phyloP scores from a whole-genome alignment of 2,113 vertebrate species.

The Helogale parvula region DNA sequence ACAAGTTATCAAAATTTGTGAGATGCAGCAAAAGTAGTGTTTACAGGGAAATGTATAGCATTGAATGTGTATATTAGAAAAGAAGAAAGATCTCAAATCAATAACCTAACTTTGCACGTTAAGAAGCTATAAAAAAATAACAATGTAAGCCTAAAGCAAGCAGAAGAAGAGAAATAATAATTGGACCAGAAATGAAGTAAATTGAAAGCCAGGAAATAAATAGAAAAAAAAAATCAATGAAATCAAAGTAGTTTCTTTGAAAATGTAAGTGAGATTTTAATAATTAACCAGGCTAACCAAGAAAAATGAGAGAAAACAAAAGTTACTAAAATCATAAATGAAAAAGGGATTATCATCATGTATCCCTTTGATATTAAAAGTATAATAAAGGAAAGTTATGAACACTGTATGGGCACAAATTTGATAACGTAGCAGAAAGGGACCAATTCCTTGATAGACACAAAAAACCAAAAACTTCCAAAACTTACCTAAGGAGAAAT shows the following conservation, averaged over 20 bases:
- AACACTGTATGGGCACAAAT: neutral
- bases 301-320: neutral
- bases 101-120: neutral
- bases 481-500: neutral
- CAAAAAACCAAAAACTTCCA: neutral
- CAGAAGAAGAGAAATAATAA: neutral
- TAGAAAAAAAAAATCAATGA: neutral
- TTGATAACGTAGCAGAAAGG: neutral
- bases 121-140: neutral
- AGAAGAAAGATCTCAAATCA: neutral
- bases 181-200: neutral
- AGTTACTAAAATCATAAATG: neutral
- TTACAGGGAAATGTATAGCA: neutral
- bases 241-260: neutral
- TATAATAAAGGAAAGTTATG: neutral
- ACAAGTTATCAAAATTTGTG: neutral
- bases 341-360: neutral
- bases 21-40: neutral
- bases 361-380: neutral
- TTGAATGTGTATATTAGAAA: neutral
- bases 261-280: neutral
- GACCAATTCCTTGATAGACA: neutral
- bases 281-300: neutral
- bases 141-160: neutral
- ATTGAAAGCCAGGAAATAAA: neutral